Evolutionary conservation across 2,797 vertebrate species (phyloP).

Genomic region (Yasuhikotakia modesta): DNA sequence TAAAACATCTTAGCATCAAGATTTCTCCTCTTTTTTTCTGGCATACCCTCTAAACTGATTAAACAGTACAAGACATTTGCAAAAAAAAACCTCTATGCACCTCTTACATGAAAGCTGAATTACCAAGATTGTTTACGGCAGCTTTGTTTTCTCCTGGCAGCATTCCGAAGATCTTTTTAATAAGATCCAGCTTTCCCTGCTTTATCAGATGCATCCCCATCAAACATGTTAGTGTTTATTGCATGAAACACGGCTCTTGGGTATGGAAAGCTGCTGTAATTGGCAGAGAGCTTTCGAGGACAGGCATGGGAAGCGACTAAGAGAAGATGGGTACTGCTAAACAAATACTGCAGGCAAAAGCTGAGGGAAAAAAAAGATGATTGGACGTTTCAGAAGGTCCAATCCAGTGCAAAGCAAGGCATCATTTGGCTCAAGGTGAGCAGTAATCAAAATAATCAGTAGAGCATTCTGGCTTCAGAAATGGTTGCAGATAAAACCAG

Average conservation of each 20-base stretch:
- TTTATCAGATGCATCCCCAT: background rate
- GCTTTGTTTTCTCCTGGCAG: background rate
- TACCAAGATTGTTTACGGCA: background rate
- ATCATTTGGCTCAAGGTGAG: slow-evolving; percentile 32
- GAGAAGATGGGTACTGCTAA: background rate
- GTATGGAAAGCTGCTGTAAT: background rate
- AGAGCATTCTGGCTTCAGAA: slow-evolving; percentile 13
- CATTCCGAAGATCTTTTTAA: background rate
- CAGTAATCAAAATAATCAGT: slow-evolving; percentile 43
- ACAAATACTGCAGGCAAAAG: slow-evolving; percentile 26
- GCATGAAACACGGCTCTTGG: background rate
- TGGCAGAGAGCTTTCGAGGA: slow-evolving; percentile 21
- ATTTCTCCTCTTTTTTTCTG: background rate
- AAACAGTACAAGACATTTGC: no score
- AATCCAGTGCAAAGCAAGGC: background rate
- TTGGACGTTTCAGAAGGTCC: background rate
- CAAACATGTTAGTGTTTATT: background rate
- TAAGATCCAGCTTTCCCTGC: background rate
- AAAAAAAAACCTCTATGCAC: no score
- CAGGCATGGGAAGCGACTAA: background rate
- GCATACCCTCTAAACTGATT: background rate
- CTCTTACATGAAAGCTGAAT: background rate
- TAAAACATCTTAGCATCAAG: slow-evolving; percentile 10
- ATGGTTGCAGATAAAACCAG: slow-evolving; percentile 18
- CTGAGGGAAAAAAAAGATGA: slow-evolving; percentile 9